Evolutionary conservation across 1,140 invertebrate genomes (phyloP).

Genomic region (Laodelphax striatellus): DNA sequence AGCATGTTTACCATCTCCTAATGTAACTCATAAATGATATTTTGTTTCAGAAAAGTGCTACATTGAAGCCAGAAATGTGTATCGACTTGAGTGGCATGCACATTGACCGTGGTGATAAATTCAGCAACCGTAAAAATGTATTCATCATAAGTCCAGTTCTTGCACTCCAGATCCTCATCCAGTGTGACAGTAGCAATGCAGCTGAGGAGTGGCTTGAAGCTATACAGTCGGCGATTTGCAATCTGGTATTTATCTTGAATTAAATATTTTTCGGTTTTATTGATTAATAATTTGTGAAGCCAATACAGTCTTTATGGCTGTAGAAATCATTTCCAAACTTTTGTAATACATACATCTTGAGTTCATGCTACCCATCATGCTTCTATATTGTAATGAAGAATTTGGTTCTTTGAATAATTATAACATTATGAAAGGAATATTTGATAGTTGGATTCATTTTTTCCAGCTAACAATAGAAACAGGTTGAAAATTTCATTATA

Average conservation of each 20-base stretch:
- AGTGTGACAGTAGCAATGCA: slow-evolving; percentile 37
- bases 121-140: slow-evolving; percentile 46
- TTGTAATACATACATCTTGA: no score
- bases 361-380: no score
- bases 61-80: slow-evolving; percentile 35
- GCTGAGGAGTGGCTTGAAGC: slow-evolving; percentile 40
- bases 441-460: no score
- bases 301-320: background rate
- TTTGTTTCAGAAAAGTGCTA: slow-evolving; percentile 31
- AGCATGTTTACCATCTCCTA: no score
- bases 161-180: slow-evolving; percentile 42
- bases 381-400: background rate
- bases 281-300: background rate
- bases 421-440: no score
- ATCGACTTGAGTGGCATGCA: slow-evolving; percentile 43
- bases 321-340: no score
- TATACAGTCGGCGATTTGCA: slow-evolving; percentile 37
- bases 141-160: slow-evolving; percentile 41
- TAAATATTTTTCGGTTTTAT: background rate
- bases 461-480: no score
- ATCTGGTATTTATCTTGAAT: slow-evolving; percentile 28
- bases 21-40: background rate
- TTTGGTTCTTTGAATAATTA: background rate
- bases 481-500: no score
- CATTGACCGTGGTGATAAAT: slow-evolving; percentile 39